Evolutionary conservation across 2,888 invertebrate species (phyloP).

Genomic region (Thecocarcelia acutangulata): DNA sequence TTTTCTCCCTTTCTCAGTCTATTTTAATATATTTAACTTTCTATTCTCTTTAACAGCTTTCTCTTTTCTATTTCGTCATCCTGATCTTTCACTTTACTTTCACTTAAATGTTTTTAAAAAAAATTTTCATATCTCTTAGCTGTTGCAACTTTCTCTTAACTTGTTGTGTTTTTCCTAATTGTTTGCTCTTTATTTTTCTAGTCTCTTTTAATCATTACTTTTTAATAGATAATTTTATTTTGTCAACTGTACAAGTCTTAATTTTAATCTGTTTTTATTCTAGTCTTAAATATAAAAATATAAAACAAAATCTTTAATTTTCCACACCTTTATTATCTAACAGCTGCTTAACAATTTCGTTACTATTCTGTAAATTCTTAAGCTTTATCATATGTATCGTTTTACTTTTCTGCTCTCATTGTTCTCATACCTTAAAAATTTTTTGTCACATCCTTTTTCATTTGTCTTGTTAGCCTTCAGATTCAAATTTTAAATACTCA

Average conservation of each 20-base stretch:
- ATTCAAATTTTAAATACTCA: neutral
- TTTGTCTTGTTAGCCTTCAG: neutral
- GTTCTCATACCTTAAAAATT: neutral
- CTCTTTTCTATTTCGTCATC: conserved; percentile 42
- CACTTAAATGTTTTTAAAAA: conserved; percentile 16
- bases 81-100: neutral
- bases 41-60: conserved; percentile 15
- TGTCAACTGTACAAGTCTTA: conserved; percentile 63
- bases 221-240: conserved; percentile 30
- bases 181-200: neutral
- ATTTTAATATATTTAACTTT: conserved; percentile 38
- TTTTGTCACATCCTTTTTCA: neutral
- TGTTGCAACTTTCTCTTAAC: neutral
- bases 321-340: conserved; percentile 54
- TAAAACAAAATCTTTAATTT: conserved; percentile 26
- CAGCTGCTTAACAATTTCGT: neutral
- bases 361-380: neutral
- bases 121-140: conserved; percentile 9
- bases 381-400: conserved; percentile 20
- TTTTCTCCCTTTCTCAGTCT: conserved; percentile 26
- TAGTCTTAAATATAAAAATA: conserved; percentile 76
- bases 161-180: neutral
- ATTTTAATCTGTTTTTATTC: conserved; percentile 71
- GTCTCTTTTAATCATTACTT: neutral
- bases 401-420: neutral